Percentiles rank a stretch among this genome's conserved stretches.
phyloP scores from a whole-genome alignment of 2,113 vertebrate genomes.

The Cyrtonyx montezumae region DNA sequence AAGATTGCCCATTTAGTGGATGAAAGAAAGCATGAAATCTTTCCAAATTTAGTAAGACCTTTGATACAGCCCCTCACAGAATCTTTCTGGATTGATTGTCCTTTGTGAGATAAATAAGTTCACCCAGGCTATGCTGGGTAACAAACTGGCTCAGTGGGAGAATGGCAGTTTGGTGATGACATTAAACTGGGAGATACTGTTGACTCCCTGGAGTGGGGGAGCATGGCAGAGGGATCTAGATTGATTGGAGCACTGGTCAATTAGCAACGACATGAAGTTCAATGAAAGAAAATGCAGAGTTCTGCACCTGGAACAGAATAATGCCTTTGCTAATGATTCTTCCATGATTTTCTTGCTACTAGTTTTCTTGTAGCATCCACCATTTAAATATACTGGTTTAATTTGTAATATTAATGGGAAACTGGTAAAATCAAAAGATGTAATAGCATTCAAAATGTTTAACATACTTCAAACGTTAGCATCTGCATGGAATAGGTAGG shows the following conservation, averaged over 20 bases:
- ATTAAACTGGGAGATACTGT: background rate
- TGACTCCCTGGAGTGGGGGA: background rate
- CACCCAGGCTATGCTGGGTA: background rate
- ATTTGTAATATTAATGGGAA: background rate
- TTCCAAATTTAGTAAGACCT: background rate
- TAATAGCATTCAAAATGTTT: background rate
- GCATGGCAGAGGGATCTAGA: background rate
- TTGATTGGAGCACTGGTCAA: background rate
- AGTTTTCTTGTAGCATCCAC: background rate
- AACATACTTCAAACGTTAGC: background rate
- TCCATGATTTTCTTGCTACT: background rate
- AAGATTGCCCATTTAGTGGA: background rate
- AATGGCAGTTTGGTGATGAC: background rate
- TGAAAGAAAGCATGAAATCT: background rate
- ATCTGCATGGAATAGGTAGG: background rate
- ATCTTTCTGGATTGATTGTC: background rate
- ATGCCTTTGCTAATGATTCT: background rate
- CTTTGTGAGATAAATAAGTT: background rate
- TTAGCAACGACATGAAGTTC: background rate
- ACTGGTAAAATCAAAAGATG: background rate
- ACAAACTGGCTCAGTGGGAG: background rate
- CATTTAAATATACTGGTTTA: background rate
- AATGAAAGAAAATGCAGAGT: background rate
- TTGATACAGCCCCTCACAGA: background rate
- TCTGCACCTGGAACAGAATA: background rate